These are phyloP conservation scores for Myotis brandtii DNA, from an alignment of 2,113 vertebrate genomes.

Conservation along the genomic window DNA sequence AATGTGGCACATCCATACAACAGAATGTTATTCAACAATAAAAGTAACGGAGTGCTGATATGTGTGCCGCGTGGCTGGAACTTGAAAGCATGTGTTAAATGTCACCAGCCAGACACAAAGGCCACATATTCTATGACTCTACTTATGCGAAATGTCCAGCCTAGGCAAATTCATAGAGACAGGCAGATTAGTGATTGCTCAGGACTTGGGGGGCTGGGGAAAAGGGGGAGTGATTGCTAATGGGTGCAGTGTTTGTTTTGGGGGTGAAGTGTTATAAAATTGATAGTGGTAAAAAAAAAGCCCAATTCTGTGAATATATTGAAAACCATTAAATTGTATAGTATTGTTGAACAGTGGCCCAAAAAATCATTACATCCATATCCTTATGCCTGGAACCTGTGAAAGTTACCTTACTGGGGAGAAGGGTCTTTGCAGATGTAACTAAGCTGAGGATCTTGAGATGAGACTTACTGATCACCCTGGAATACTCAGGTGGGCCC, in stretches of 20 bases:
- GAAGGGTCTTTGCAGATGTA: not conserved
- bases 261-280: not conserved
- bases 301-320: not conserved
- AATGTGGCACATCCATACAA: not conserved
- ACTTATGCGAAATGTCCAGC: not conserved
- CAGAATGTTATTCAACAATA: not conserved
- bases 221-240: not conserved
- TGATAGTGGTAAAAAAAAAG: not conserved
- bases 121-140: not conserved
- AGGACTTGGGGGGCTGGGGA: accelerated
- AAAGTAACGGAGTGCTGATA: not conserved
- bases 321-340: not conserved
- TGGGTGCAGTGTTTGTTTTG: not conserved
- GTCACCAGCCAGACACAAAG: not conserved
- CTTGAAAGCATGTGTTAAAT: not conserved
- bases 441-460: not conserved
- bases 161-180: not conserved
- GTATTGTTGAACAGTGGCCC: not conserved
- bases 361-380: not conserved
- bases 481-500: not conserved
- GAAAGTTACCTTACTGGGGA: not conserved
- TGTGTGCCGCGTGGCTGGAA: not conserved
- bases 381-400: not conserved
- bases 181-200: not conserved
- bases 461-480: not conserved